Conservation (phyloP, 2,888 invertebrate species). For the Apodemia hepburni region DNA sequence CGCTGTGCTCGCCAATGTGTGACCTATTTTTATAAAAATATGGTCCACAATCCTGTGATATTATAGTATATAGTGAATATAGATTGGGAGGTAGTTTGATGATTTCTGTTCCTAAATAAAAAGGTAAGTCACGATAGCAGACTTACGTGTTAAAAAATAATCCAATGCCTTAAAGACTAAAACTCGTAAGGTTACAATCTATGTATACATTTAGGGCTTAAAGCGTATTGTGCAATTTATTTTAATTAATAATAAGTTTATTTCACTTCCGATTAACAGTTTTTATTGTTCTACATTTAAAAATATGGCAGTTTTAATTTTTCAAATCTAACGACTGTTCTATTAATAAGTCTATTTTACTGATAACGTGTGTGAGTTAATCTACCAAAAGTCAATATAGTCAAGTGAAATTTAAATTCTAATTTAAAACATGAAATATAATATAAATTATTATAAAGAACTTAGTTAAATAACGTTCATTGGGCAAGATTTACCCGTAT, state of each 20-base stretch:
- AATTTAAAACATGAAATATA: too few relatives aligned
- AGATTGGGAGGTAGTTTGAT: conserved; percentile 27
- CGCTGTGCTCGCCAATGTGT: conserved; percentile 25
- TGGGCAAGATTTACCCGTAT: too few relatives aligned
- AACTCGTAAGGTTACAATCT: conserved; percentile 9
- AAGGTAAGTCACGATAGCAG: conserved; percentile 14
- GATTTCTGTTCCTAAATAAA: conserved; percentile 29
- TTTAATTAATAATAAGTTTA: conserved; percentile 1
- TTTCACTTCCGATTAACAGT: conserved; percentile 9
- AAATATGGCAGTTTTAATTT: not conserved
- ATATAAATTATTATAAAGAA: too few relatives aligned
- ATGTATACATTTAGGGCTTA: conserved; percentile 5
- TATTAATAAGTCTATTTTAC: conserved; percentile 15
- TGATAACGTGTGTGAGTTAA: conserved; percentile 24
- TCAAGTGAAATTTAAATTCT: too few relatives aligned
- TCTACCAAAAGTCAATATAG: not conserved
- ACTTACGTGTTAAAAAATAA: conserved; percentile 8
- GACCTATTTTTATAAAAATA: conserved; percentile 28
- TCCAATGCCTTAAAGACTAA: conserved; percentile 14
- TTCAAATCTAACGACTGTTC: conserved; percentile 12
- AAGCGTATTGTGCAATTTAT: conserved; percentile 9
- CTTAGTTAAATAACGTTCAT: too few relatives aligned
- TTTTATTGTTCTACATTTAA: conserved; percentile 7
- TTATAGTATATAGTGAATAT: conserved; percentile 36
- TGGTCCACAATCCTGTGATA: conserved; percentile 51